A percentile compares a stretch with the other conserved stretches of the same genome.
Conservation (phyloP, 1,140 invertebrate genomes). For the Pristionchus pacificus region DNA sequence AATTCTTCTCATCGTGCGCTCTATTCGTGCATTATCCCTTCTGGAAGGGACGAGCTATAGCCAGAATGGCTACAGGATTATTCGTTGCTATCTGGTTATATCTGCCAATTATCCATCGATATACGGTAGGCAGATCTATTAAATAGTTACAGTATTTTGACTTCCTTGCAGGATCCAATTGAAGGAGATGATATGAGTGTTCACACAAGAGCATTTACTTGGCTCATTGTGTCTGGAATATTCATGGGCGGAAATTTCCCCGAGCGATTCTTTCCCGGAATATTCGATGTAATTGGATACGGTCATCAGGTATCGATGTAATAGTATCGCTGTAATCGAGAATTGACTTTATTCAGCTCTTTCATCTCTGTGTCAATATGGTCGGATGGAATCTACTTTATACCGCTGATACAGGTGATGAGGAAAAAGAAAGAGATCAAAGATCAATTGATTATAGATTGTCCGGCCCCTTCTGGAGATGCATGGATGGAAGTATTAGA, state of each 20-base stretch:
- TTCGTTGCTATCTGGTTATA: conserved; percentile 39
- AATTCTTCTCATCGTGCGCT: conserved; percentile 35
- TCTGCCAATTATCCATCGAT: conserved; percentile 33
- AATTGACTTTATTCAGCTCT: conserved; percentile 30
- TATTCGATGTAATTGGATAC: conserved; percentile 45
- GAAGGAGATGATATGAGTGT: conserved; percentile 23
- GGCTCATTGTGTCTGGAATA: conserved; percentile 43
- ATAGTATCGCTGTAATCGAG: neutral
- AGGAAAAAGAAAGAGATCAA: neutral
- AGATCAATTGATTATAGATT: neutral
- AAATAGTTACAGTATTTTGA: conserved; percentile 19
- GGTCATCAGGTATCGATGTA: conserved; percentile 38
- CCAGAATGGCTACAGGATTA: conserved; percentile 35
- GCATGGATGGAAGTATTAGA: neutral
- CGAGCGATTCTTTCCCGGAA: conserved; percentile 41
- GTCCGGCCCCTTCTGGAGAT: neutral
- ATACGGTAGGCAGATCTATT: conserved; percentile 21
- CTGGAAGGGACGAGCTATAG: conserved; percentile 34
- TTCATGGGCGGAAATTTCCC: conserved; percentile 46
- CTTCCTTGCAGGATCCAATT: neutral
- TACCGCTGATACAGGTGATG: conserved; percentile 37
- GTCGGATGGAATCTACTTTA: conserved; percentile 45
- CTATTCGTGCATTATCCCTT: conserved; percentile 35
- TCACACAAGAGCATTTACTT: conserved; percentile 40
- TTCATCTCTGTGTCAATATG: conserved; percentile 44